phyloP scores from a whole-genome alignment of 2,113 vertebrate species.

The Zosterops hypoxanthus region DNA sequence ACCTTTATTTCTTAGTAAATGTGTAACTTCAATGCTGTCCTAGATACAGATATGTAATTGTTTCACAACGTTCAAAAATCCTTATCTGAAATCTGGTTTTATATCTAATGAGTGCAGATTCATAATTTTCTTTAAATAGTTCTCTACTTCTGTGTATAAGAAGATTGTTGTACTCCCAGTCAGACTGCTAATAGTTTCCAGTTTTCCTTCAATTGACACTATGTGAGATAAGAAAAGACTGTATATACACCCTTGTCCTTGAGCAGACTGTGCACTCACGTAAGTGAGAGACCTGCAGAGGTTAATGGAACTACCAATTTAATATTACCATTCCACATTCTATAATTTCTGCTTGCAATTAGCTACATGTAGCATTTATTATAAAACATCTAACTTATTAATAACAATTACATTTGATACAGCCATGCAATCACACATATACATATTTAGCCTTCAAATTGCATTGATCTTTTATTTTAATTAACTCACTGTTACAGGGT shows the following conservation, averaged over 20 bases:
- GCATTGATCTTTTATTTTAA: neutral
- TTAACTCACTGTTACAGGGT: neutral
- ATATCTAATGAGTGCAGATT: neutral
- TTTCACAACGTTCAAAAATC: neutral
- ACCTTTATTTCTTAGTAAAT: neutral
- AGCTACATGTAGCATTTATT: neutral
- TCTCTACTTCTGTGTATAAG: neutral
- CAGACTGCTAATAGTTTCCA: neutral
- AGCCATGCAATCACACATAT: neutral
- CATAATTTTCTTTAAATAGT: neutral
- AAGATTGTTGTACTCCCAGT: neutral
- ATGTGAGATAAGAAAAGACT: neutral
- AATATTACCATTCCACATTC: neutral
- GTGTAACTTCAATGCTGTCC: neutral
- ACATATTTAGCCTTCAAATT: neutral
- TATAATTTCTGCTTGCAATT: neutral
- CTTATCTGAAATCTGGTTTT: neutral
- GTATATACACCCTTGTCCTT: neutral
- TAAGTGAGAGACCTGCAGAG: neutral
- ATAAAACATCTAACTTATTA: neutral
- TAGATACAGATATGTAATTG: neutral
- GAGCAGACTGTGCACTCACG: neutral
- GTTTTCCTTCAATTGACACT: neutral
- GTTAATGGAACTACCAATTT: neutral
- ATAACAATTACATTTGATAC: neutral